Evolutionary conservation across 1,140 invertebrate species (phyloP), one percentile per base, ranked within the genome.

Genomic region (Scaptomyza graminum): DNA sequence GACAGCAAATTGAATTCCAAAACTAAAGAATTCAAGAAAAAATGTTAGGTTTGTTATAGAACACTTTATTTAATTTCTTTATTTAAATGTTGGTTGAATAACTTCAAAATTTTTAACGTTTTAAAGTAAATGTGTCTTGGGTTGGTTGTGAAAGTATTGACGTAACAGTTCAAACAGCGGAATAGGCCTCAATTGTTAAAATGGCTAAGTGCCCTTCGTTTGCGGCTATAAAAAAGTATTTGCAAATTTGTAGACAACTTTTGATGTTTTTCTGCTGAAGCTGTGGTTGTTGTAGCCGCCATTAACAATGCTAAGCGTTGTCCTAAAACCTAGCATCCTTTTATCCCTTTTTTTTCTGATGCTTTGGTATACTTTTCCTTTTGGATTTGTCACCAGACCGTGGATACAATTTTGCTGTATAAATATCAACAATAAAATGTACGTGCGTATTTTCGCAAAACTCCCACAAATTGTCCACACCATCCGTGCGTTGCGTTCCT

Each of bases 361-460:
- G 31, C 11, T 34, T 11, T 22, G 12, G 5, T 4, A 18, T 15
- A 15, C 34, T 43, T n/a, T 34, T 16, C 15, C 15, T 49, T 49
- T 18, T 57, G 25, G 43, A 9, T 15, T 9, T 54, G 54, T n/a
- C 31, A 25, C 22, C 39, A 43, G 13, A 55, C 59, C 46, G 57
- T 65, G 55, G 60, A 41, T 34, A 60, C 55, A 34, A 41, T 47
- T 65, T 60, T 56, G 15, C 61, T 62, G 62, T 65, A 72, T 77
- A 80, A 84, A 84, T 84, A 67, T 85, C 76, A 85, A 80, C 76
- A 85, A 84, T 84, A 70, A 80, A 76, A 69, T 70, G 54, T 71
- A 64, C 71, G 65, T 65, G 54, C 55, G 66, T 74, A 73, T 66
- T 66, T 64, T 67, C 59, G 43, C 22, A 72, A 49, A 65, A 84